Evolutionary conservation across 2,797 vertebrate species (phyloP).

Genomic region (Sebastes alutus): DNA sequence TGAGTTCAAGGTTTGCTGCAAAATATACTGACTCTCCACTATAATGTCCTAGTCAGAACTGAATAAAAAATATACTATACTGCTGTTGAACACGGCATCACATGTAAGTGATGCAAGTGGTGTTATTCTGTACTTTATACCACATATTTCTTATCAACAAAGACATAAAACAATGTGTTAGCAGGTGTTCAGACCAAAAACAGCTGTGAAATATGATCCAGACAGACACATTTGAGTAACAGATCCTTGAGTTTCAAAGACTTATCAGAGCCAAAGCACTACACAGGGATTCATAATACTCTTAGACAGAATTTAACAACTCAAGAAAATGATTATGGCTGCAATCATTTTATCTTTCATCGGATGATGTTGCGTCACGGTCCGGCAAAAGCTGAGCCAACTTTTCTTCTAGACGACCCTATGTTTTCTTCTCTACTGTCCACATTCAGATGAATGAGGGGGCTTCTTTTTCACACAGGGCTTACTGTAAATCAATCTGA

Average conservation of each 20-base stretch:
- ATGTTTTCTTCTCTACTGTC: background rate
- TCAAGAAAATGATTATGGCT: background rate
- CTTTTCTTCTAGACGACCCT: background rate
- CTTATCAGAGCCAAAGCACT: background rate
- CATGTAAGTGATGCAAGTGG: background rate
- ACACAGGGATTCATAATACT: background rate
- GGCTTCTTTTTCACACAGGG: background rate
- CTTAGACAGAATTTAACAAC: background rate
- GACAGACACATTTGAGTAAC: background rate
- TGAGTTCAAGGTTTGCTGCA: conserved; percentile 5
- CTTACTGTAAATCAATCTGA: background rate
- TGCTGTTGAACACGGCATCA: background rate
- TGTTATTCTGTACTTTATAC: background rate
- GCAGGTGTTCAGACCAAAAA: background rate
- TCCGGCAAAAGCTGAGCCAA: background rate
- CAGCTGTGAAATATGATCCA: background rate
- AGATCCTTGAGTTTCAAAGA: background rate
- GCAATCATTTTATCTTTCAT: background rate
- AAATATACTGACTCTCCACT: background rate
- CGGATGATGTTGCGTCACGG: background rate
- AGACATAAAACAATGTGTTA: background rate
- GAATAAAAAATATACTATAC: background rate
- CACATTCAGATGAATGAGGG: background rate
- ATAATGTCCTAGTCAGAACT: background rate
- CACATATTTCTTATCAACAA: background rate